A percentile compares a stretch with the other conserved stretches of the same genome.
These are phyloP conservation scores for Urocolius indicus DNA, from an alignment of 2,113 vertebrate species.

Conservation along the genomic window DNA sequence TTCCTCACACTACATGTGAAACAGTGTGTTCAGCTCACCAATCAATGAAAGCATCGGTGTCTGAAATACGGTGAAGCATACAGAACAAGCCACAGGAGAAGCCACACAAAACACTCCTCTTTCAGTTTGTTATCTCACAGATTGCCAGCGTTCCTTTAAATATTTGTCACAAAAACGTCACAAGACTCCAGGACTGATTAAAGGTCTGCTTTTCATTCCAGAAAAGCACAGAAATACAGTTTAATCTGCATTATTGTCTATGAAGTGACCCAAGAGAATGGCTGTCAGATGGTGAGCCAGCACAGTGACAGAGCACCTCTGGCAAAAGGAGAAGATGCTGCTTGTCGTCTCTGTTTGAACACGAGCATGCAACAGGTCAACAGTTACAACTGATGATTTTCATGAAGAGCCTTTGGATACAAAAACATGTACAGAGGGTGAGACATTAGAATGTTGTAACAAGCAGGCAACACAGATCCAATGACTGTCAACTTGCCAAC, in stretches of 20 bases:
- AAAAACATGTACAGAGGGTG: not conserved
- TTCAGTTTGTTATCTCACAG: not conserved
- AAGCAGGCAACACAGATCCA: not conserved
- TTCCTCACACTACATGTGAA: accelerated
- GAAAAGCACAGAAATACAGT: not conserved
- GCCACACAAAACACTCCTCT: not conserved
- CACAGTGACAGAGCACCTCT: not conserved
- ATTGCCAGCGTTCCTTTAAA: not conserved
- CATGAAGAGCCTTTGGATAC: not conserved
- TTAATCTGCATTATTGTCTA: not conserved
- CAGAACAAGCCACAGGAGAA: not conserved
- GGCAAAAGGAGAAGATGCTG: not conserved
- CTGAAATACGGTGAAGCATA: accelerated
- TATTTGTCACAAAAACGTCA: not conserved
- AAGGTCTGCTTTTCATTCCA: not conserved
- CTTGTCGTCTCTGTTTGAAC: not conserved
- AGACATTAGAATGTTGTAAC: not conserved
- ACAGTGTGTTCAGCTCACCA: not conserved
- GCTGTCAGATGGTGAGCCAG: not conserved
- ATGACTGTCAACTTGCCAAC: not conserved
- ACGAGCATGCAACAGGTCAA: not conserved
- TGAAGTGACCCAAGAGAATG: accelerated
- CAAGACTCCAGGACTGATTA: not conserved
- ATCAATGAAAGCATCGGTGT: not conserved
- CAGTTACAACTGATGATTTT: not conserved